phyloP scores from a whole-genome alignment of 2,797 vertebrate genomes.

The Austrolebias charrua region DNA sequence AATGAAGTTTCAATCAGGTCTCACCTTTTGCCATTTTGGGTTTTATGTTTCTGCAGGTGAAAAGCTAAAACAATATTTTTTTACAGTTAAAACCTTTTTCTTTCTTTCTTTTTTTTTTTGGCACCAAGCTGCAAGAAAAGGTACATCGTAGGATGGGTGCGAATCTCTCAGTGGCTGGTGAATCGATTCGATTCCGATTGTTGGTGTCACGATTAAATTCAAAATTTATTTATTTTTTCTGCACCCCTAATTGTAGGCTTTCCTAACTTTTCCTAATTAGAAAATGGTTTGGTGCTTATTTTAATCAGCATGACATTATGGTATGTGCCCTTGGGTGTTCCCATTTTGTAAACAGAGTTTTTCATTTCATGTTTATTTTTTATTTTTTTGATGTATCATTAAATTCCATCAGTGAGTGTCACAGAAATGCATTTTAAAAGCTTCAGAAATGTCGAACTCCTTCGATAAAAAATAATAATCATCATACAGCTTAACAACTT shows the following conservation, averaged over 20 bases:
- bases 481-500: constrained; percentile 4
- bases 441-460: constrained; percentile 27
- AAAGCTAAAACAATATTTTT: not conserved
- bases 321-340: not conserved
- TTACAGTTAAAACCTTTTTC: not conserved
- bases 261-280: too few species aligned
- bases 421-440: constrained; percentile 33
- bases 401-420: constrained; percentile 8
- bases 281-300: too few species aligned
- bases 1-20: not conserved
- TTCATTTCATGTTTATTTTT: not conserved
- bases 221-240: too few species aligned
- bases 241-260: too few species aligned
- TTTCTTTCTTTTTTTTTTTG: not conserved
- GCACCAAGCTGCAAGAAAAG: not conserved
- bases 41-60: not conserved
- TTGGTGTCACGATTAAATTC: too few species aligned
- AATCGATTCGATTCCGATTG: too few species aligned
- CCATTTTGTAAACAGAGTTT: not conserved
- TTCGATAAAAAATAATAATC: constrained; percentile 20
- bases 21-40: constrained; percentile 1
- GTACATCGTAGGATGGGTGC: not conserved
- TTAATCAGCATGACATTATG: not conserved
- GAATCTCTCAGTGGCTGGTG: too few species aligned
- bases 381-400: constrained; percentile 16